phyloP scores from a whole-genome alignment of 2,888 invertebrate genomes.

The Monopis laevigella region DNA sequence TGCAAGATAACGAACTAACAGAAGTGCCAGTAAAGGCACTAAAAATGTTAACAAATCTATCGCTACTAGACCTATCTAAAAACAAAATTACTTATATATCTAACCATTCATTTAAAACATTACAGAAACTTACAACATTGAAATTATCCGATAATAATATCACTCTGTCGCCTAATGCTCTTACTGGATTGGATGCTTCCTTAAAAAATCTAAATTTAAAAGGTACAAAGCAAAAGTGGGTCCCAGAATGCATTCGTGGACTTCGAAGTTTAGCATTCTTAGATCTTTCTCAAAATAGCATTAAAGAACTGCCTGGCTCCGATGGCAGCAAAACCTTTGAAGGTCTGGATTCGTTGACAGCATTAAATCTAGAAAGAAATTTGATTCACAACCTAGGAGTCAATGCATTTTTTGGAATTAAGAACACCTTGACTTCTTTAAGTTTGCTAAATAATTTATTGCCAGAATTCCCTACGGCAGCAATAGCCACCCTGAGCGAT shows the following conservation, averaged over 20 bases:
- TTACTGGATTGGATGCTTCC: conserved; percentile 81
- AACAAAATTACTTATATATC: conserved; percentile 79
- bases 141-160: conserved; percentile 91
- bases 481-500: conserved; percentile 80
- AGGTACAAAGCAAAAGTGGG: conserved; percentile 81
- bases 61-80: conserved; percentile 84
- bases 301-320: conserved; percentile 80
- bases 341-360: conserved; percentile 83
- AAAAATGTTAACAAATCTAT: conserved; percentile 72
- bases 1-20: conserved; percentile 83
- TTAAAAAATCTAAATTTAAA: conserved; percentile 91
- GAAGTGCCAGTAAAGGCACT: conserved; percentile 82
- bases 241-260: conserved; percentile 83
- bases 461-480: conserved; percentile 85
- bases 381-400: conserved; percentile 80
- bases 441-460: conserved; percentile 90
- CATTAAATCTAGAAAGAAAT: conserved; percentile 89
- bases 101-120: conserved; percentile 78
- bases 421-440: conserved; percentile 84
- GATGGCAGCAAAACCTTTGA: conserved; percentile 76
- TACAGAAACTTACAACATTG: conserved; percentile 78
- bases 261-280: conserved; percentile 84
- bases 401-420: conserved; percentile 82
- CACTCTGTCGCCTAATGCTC: conserved; percentile 73
- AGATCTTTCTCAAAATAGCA: conserved; percentile 89